Conservation (phyloP, 2,888 invertebrate genomes). For the Auanema sp. region DNA sequence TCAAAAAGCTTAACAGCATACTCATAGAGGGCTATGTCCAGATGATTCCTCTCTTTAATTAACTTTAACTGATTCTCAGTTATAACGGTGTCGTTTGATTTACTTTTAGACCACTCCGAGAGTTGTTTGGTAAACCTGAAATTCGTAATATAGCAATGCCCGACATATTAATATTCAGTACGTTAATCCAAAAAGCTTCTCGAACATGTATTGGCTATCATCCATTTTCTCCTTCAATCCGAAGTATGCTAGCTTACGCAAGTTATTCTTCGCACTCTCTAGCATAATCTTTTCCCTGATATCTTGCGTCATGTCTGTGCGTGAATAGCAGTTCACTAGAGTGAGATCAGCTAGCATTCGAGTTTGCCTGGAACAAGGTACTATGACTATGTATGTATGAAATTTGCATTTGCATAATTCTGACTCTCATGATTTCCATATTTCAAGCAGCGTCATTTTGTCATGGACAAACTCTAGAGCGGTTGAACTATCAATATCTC, state of each 20-base stretch:
- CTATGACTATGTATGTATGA: no score
- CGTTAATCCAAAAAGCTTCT: slow-evolving; percentile 84
- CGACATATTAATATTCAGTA: slow-evolving; percentile 70
- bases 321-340: slow-evolving; percentile 84
- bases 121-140: slow-evolving; percentile 53
- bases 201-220: slow-evolving; percentile 73
- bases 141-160: slow-evolving; percentile 69
- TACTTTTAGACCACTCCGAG: slow-evolving; percentile 65
- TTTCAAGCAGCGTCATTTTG: no score
- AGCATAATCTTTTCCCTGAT: slow-evolving; percentile 74
- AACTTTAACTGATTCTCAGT: slow-evolving; percentile 75
- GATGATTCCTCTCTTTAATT: slow-evolving; percentile 74
- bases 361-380: slow-evolving; percentile 73
- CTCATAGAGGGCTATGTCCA: slow-evolving; percentile 89
- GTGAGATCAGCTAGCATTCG: slow-evolving; percentile 95
- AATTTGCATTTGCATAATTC: background rate
- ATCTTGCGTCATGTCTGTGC: slow-evolving; percentile 22
- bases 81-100: slow-evolving; percentile 84
- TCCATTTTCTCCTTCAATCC: slow-evolving; percentile 93
- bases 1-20: slow-evolving; percentile 84
- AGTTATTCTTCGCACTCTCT: slow-evolving; percentile 82
- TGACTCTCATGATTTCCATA: no score
- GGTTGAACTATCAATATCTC: background rate
- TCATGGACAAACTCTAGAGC: no score
- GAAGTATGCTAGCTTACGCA: slow-evolving; percentile 84